Evolutionary conservation across 2,888 invertebrate genomes (phyloP).

Genomic region (Drosophila nr. fundita): DNA sequence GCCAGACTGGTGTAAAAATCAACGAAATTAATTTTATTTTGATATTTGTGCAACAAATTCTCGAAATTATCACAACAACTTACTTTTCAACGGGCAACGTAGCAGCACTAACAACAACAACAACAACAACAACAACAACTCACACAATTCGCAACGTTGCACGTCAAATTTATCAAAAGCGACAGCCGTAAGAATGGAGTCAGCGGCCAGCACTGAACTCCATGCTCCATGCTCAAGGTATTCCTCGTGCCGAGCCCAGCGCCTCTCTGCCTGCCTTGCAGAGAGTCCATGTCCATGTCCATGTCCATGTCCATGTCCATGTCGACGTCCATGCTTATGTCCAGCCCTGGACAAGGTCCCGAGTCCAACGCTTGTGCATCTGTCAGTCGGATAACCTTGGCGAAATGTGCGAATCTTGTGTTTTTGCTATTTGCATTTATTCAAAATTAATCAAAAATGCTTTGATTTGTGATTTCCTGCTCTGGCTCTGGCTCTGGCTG

Average conservation of each 20-base stretch:
- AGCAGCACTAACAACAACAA: not conserved
- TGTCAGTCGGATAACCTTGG: conserved; percentile 69
- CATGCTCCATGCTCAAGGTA: not conserved
- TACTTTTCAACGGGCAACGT: conserved; percentile 59
- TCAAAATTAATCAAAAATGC: conserved; percentile 83
- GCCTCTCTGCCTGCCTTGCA: not conserved
- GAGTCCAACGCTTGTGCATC: conserved; percentile 42
- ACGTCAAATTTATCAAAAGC: conserved; percentile 75
- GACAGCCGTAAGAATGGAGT: conserved; percentile 72
- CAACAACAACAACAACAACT: conserved; percentile 36
- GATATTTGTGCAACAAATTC: conserved; percentile 76
- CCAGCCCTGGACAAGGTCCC: conserved; percentile 8
- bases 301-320: not conserved
- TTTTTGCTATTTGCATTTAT: conserved; percentile 75
- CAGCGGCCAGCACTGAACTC: conserved; percentile 25
- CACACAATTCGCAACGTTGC: conserved; percentile 42
- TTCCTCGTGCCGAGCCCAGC: not conserved
- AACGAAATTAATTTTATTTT: conserved; percentile 79
- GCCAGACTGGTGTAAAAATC: conserved; percentile 41
- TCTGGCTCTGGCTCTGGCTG: conserved; percentile 70
- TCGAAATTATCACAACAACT: conserved; percentile 77
- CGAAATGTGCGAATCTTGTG: conserved; percentile 47
- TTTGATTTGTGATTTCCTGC: conserved; percentile 84
- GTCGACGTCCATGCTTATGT: conserved; percentile 13
- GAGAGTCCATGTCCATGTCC: not conserved